Evolutionary conservation across 2,888 invertebrate species (phyloP).

Genomic region (Chloroclystis v-ata): DNA sequence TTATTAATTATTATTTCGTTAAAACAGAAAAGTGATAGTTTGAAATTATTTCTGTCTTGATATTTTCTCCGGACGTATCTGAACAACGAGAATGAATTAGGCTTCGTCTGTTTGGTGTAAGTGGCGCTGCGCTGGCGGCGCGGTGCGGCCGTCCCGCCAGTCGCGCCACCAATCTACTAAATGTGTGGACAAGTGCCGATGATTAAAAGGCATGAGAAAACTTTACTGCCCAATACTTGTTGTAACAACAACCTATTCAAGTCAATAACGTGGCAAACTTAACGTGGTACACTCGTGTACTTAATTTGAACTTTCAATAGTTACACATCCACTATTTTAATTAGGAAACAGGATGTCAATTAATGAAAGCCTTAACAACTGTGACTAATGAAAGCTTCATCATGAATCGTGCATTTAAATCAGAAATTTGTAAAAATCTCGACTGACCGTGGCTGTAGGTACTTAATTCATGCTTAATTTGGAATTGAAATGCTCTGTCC

Average conservation of each 20-base stretch:
- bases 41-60: conserved; percentile 77
- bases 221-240: conserved; percentile 30
- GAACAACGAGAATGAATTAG: conserved; percentile 58
- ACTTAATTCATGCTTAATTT: conserved; percentile 54
- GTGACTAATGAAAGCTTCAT: conserved; percentile 55
- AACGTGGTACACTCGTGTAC: conserved; percentile 47
- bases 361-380: conserved; percentile 64
- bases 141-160: neutral
- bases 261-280: conserved; percentile 12
- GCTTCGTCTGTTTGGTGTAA: conserved; percentile 54
- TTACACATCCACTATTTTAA: conserved; percentile 46
- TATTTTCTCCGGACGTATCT: conserved; percentile 61
- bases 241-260: conserved; percentile 22
- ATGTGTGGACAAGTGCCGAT: conserved; percentile 65
- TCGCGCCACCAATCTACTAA: conserved; percentile 31
- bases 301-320: conserved; percentile 62
- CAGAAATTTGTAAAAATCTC: conserved; percentile 55
- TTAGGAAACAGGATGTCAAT: conserved; percentile 65
- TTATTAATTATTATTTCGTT: conserved; percentile 71
- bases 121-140: conserved; percentile 16
- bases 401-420: conserved; percentile 49
- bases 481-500: conserved; percentile 63
- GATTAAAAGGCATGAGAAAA: conserved; percentile 33
- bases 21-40: conserved; percentile 66
- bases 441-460: conserved; percentile 51